Evolutionary conservation across 2,797 vertebrate species (phyloP).

Genomic region (Peromyscus eremicus): DNA sequence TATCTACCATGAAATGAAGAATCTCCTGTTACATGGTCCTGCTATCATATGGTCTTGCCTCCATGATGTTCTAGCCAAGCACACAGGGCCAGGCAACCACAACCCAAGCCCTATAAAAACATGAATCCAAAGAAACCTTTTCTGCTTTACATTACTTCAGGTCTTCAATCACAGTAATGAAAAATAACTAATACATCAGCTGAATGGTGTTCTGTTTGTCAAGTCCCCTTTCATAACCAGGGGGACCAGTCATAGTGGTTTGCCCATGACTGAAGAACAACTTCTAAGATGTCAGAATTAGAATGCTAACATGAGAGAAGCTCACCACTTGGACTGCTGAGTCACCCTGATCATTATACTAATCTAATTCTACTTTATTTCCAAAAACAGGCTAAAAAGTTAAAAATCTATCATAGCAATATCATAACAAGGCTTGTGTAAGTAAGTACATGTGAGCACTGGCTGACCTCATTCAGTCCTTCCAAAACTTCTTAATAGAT

Average conservation of each 20-base stretch:
- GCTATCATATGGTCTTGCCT: neutral
- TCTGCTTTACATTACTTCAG: neutral
- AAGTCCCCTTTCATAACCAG: neutral
- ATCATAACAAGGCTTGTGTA: neutral
- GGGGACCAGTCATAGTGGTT: neutral
- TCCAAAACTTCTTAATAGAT: neutral
- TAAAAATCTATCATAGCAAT: neutral
- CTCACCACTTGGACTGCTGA: neutral
- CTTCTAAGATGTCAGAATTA: neutral
- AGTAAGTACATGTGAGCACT: too few species aligned
- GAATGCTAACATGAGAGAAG: neutral
- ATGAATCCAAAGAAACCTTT: neutral
- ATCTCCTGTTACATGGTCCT: neutral
- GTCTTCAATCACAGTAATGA: neutral
- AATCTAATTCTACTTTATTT: neutral
- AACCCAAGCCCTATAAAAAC: neutral
- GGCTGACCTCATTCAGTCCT: neutral
- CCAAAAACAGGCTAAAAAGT: neutral
- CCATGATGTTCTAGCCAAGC: neutral
- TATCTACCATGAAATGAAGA: neutral
- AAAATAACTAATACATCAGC: neutral
- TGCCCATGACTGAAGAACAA: neutral
- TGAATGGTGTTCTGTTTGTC: neutral
- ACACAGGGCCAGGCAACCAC: neutral
- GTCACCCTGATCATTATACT: neutral